phyloP scores from a whole-genome alignment of 2,888 invertebrate genomes.

The Caenorhabditis afra region DNA sequence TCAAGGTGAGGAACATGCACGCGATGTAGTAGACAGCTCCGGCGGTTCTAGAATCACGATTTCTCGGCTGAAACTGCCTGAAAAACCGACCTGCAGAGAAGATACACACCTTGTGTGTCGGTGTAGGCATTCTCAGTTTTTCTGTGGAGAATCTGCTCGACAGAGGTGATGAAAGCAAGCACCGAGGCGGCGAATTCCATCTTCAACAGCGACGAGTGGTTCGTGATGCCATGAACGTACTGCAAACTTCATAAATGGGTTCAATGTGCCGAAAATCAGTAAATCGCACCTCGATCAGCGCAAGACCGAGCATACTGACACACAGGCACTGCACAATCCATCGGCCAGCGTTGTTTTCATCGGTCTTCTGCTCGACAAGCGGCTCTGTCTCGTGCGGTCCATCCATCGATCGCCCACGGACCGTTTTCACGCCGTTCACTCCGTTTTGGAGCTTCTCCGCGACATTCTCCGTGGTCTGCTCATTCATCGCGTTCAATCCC shows the following conservation, averaged over 20 bases:
- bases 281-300: background rate
- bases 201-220: slow-evolving; percentile 39
- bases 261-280: background rate
- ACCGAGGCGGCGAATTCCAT: slow-evolving; percentile 42
- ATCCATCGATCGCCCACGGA: background rate
- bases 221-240: slow-evolving; percentile 25
- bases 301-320: background rate
- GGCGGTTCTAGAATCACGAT: slow-evolving; percentile 33
- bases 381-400: background rate
- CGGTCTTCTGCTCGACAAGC: background rate
- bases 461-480: background rate
- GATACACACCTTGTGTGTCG: slow-evolving; percentile 11
- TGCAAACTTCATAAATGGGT: slow-evolving; percentile 7
- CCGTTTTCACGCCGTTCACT: background rate
- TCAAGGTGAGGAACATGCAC: slow-evolving; percentile 47
- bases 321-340: background rate
- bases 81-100: slow-evolving; percentile 26
- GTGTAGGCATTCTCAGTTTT: background rate
- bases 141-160: slow-evolving; percentile 9
- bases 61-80: background rate
- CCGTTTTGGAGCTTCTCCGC: background rate
- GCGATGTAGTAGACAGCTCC: slow-evolving; percentile 42
- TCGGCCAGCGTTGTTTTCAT: too few species aligned
- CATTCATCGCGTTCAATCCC: too few species aligned
- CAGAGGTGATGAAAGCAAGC: slow-evolving; percentile 14